Conservation (phyloP, 2,113 vertebrate genomes). For the Pachyramphus minor region DNA sequence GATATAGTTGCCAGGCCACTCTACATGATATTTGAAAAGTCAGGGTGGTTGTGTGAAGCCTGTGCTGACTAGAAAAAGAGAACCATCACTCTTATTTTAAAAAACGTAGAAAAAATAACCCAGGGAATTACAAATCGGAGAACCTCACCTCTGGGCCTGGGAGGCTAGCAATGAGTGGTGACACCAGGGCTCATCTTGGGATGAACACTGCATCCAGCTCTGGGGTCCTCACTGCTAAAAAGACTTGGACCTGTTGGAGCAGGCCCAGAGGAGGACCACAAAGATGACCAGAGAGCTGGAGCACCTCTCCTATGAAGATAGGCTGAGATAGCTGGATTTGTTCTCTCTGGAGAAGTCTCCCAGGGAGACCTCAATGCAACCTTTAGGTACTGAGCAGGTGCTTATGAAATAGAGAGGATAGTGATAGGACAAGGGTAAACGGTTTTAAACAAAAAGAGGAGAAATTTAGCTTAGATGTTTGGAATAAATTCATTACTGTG, state of each 20-base stretch:
- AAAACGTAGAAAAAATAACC: neutral
- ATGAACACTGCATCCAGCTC: neutral
- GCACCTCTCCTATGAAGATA: neutral
- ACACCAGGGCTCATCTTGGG: neutral
- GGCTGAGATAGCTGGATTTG: neutral
- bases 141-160: neutral
- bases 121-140: neutral
- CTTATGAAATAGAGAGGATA: neutral
- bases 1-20: neutral
- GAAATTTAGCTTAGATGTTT: neutral
- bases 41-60: neutral
- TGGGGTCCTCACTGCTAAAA: neutral
- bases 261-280: neutral
- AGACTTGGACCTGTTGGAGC: neutral
- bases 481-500: neutral
- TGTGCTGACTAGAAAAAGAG: neutral
- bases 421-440: neutral
- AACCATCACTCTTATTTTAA: neutral
- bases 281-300: neutral
- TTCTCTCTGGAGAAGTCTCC: neutral
- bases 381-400: neutral
- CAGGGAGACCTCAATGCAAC: accelerated
- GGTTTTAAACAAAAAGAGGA: neutral
- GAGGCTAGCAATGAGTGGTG: neutral
- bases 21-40: neutral